Evolutionary conservation across 2,113 vertebrate genomes (phyloP), one percentile per base, ranked within the genome.

Genomic region (Aleadryas rufinucha): DNA sequence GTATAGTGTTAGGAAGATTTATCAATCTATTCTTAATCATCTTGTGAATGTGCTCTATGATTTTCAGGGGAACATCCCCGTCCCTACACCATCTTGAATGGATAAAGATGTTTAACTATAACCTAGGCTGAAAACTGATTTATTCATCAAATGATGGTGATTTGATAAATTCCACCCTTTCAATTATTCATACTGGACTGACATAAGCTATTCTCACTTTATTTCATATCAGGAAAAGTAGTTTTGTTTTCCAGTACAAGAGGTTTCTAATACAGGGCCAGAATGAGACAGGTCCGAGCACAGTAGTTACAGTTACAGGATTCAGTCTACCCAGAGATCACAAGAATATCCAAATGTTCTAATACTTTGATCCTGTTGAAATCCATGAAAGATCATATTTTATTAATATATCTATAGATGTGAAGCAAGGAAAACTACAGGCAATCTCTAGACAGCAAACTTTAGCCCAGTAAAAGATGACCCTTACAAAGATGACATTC

Each of bases 1-100:
- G 13, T 54, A n/a, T 17, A 24, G 4, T 56, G 11, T 35, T 60
- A 83, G 13, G 14, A 56, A 83, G 10, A 64, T 69, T 69, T 50
- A 47, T 71, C 30, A 90, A 56, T 64, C 9, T 68, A 26, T 31
- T 68, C 8, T 47, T 71, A 80, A 76, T 5, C 4, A 11, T 15
- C 20, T 70, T 87, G 7, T 81, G 50, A 84, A 44, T 41, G 44
- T 14, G 57, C 5, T 35, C 21, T 12, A 14, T n/a, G 14, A 75
- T 63, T 85, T 78, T 41, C 5, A 33, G 28, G 11, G 30, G 8
- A 37, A 91, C 42, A 9, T 0, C 1, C 31, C 2, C 1, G 1
- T 18, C 13, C 4, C 42, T 5, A 11, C 21, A 42, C 7, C 6
- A 35, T 54, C 39, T 64, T 49, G 30, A 63, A 78, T 64, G 17